Evolutionary conservation across 2,888 invertebrate species (phyloP), one percentile per base, ranked within the genome.

Genomic region (Pecten maximus): DNA sequence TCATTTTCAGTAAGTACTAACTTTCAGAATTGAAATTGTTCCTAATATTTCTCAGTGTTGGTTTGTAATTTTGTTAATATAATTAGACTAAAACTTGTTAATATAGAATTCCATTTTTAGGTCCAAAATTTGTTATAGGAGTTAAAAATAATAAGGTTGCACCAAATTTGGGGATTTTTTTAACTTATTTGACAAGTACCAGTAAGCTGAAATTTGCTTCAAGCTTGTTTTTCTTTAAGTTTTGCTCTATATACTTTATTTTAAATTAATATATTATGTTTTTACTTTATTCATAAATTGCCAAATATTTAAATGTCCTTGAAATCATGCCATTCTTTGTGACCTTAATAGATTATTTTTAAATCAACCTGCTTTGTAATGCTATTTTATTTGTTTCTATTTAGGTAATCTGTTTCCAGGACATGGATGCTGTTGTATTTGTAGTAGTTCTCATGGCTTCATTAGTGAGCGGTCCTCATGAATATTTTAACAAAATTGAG

Each of bases 401-500:
- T 28, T 28, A 0, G 74, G 28, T 74, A 74, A 74, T 74, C 23
- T 35, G 15, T 35, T 74, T 74, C 2, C 54, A 54, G n/a, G 54
- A 19, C 74, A 74, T 74, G 28, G 15, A 74, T 74, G 74, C 35
- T 74, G 74, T 35, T 74, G 74, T 74, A 74, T 74, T 74, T 54
- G 50, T 54, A 35, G 28, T 35, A 2, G 74, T 35, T 74, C 74
- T 35, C 74, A 74, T 74, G 74, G 74, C 74, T 74, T 74, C 74
- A 74, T 74, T 74, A 74, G 74, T 28, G 74, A 35, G 35, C 74
- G 12, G 35, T 74, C 74, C 35, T 74, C 74, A 74, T 74, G 74
- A 74, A 74, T 74, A 74, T 74, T 74, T 74, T 74, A 74, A 74
- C 74, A 74, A 74, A 74, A 74, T 35, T 74, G 74, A 74, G 23